A percentile compares a stretch with the other conserved stretches of the same genome.
Conservation (phyloP, 2,113 vertebrate genomes). For the Ptyas mucosa region DNA sequence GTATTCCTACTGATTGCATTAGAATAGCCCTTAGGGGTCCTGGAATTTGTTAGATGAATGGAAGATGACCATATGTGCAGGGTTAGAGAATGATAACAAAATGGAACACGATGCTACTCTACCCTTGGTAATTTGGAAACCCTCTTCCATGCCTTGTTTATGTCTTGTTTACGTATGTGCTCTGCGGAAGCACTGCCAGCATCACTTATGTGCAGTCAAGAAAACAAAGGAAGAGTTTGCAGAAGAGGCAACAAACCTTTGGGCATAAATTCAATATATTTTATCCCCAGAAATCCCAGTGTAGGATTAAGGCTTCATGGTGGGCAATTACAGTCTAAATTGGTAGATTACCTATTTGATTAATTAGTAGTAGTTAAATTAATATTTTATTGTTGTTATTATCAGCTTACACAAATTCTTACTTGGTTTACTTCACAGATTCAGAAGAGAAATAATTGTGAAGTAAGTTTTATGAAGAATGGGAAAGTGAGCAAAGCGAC, state of each 20-base stretch:
- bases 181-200: conserved; percentile 38
- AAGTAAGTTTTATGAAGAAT: neutral
- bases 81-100: conserved; percentile 72
- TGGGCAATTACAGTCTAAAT: neutral
- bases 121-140: conserved; percentile 55
- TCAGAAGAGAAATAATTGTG: neutral
- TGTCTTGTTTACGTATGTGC: conserved; percentile 45
- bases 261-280: neutral
- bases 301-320: too few species aligned
- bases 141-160: conserved; percentile 52
- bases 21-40: conserved; percentile 80
- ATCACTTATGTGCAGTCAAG: conserved; percentile 31
- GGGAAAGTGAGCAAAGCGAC: neutral
- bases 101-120: conserved; percentile 56
- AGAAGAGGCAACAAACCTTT: neutral
- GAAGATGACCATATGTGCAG: conserved; percentile 75
- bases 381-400: neutral
- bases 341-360: neutral
- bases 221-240: neutral
- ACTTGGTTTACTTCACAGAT: neutral
- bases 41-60: conserved; percentile 89
- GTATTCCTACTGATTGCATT: conserved; percentile 80
- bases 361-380: neutral
- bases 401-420: neutral
- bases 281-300: neutral